Conservation (phyloP, 2,113 vertebrate genomes). For the Cyphomyrus plagiostoma region DNA sequence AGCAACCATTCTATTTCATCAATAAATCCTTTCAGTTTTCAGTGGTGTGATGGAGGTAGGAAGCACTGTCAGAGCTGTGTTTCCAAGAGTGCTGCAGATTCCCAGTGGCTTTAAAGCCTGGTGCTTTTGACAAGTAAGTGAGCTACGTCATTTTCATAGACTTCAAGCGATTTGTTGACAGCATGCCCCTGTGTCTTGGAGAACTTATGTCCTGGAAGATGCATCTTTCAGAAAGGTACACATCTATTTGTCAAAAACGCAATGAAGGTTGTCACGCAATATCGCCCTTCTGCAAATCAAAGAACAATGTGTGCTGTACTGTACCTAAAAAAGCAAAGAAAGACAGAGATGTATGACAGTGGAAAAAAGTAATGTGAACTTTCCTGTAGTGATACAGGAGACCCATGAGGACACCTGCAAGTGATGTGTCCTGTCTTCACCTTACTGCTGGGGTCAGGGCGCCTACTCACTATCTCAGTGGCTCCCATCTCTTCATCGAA, state of each 20-base stretch:
- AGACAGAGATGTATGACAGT: not conserved
- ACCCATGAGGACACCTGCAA: not conserved
- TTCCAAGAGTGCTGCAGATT: not conserved
- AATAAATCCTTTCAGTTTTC: not conserved
- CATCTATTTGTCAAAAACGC: not conserved
- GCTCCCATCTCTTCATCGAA: not conserved
- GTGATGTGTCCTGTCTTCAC: not conserved
- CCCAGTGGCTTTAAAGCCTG: not conserved
- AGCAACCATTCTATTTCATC: not conserved
- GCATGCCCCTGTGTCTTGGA: not conserved
- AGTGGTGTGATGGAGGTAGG: not conserved
- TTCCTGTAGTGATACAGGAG: not conserved
- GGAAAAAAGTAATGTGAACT: not conserved
- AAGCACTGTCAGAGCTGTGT: not conserved
- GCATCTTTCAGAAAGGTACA: not conserved
- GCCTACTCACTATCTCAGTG: not conserved
- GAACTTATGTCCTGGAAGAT: not conserved
- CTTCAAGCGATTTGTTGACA: not conserved
- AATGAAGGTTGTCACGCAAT: not conserved
- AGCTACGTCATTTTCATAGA: not conserved
- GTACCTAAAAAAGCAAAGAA: not conserved
- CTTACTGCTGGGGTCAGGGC: not conserved
- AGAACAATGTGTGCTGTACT: not conserved
- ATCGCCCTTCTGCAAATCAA: not conserved
- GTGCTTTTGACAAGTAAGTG: not conserved